Conservation (phyloP, 2,797 vertebrate genomes). For the Lacerta bilineata region DNA sequence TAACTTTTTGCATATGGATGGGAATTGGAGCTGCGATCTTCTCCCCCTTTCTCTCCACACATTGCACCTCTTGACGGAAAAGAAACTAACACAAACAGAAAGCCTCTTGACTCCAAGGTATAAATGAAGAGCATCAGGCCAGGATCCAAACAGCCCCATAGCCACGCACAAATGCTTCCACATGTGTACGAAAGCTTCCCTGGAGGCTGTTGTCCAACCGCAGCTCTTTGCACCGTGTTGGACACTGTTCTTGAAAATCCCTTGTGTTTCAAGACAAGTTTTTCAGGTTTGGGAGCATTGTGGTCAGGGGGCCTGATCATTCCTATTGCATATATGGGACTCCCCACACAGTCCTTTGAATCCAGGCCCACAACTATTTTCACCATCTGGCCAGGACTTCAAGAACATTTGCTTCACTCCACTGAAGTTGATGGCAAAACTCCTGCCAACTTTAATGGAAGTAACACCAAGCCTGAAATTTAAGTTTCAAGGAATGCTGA, state of each 20-base stretch:
- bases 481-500: slow-evolving; percentile 53
- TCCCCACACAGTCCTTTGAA: slow-evolving; percentile 26
- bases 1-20: neutral
- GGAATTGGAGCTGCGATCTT: neutral
- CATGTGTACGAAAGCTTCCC: neutral
- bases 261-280: neutral
- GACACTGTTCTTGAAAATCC: neutral
- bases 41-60: neutral
- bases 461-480: slow-evolving; percentile 54
- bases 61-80: neutral
- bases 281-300: slow-evolving; percentile 1
- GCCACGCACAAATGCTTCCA: slow-evolving; percentile 12
- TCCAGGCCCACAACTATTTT: slow-evolving; percentile 24
- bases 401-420: slow-evolving; percentile 43
- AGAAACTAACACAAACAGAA: neutral
- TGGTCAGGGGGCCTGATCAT: neutral
- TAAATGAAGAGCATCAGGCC: slow-evolving; percentile 6
- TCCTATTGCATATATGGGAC: slow-evolving; percentile 10
- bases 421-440: slow-evolving; percentile 55
- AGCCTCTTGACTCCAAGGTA: neutral
- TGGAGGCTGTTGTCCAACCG: neutral
- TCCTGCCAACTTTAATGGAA: slow-evolving; percentile 64
- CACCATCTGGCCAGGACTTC: slow-evolving; percentile 34
- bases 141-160: neutral
- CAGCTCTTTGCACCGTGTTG: neutral